Evolutionary conservation across 1,140 invertebrate genomes (phyloP).

Genomic region (Pseudomyrmex pallidus): DNA sequence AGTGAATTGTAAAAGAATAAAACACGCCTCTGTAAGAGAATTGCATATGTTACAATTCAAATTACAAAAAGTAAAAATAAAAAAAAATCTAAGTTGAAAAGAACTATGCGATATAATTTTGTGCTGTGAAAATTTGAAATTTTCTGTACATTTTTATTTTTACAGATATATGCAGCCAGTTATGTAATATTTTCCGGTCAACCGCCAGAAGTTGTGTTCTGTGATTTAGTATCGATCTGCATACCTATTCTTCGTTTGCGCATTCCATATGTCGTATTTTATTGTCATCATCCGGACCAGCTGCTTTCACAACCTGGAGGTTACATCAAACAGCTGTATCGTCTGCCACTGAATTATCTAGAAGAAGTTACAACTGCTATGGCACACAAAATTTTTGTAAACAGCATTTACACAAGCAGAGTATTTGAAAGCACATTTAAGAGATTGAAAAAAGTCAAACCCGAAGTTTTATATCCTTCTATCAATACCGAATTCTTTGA

Average conservation of each 20-base stretch:
- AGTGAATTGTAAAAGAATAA: too few relatives aligned
- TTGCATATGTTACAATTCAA: not conserved
- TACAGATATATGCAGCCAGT: constrained; percentile 80
- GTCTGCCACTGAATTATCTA: constrained; percentile 95
- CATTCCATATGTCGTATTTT: constrained; percentile 93
- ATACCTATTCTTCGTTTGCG: constrained; percentile 92
- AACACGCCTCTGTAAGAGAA: not conserved
- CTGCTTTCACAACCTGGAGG: constrained; percentile 90
- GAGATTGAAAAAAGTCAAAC: constrained; percentile 86
- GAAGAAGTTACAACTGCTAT: constrained; percentile 95
- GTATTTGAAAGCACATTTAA: constrained; percentile 95
- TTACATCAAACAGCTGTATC: constrained; percentile 92
- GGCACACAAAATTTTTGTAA: constrained; percentile 96
- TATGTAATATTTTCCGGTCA: constrained; percentile 83
- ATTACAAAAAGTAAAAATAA: too few relatives aligned
- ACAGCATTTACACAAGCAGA: constrained; percentile 95
- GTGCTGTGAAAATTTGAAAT: not conserved
- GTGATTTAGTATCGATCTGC: constrained; percentile 95
- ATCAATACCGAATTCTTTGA: constrained; percentile 94
- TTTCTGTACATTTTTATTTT: constrained; percentile 57
- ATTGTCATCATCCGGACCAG: constrained; percentile 99
- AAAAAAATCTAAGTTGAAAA: not conserved
- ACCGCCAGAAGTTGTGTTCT: constrained; percentile 94
- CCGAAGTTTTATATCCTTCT: constrained; percentile 97
- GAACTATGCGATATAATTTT: too few relatives aligned